phyloP scores from a whole-genome alignment of 2,797 vertebrate genomes.

The Tapera naevia region DNA sequence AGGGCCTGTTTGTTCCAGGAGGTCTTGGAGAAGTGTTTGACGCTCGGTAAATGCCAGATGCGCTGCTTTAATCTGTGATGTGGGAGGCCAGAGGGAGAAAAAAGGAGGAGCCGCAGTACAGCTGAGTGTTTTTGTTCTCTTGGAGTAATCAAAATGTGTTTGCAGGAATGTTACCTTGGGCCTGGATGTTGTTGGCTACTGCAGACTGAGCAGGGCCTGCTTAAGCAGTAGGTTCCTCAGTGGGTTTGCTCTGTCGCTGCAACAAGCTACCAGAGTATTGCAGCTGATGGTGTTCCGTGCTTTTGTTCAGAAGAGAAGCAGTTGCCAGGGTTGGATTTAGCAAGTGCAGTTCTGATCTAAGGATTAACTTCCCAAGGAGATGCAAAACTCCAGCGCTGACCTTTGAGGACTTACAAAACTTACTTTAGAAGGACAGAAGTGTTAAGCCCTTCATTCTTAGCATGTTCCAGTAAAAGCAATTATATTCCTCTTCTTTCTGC shows the following conservation, averaged over 20 bases:
- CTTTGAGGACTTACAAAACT: background rate
- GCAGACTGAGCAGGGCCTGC: background rate
- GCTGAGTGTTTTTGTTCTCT: background rate
- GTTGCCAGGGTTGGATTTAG: background rate
- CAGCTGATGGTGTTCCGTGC: background rate
- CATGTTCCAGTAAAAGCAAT: background rate
- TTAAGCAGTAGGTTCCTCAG: background rate
- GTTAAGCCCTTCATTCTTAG: background rate
- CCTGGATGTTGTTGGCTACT: background rate
- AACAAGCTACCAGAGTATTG: background rate
- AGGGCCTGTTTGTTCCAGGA: conserved; percentile 70
- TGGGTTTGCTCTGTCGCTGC: background rate
- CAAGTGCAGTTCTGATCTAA: background rate
- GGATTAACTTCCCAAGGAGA: background rate
- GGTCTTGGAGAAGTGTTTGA: conserved; percentile 64
- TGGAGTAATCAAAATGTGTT: background rate
- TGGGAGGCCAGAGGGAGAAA: conserved; percentile 23
- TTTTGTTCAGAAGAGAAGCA: background rate
- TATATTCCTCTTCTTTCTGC: background rate
- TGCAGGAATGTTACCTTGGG: background rate
- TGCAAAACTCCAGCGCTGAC: background rate
- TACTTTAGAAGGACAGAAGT: background rate
- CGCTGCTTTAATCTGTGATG: conserved; percentile 66
- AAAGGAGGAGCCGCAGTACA: background rate
- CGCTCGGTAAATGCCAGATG: conserved; percentile 66